A percentile compares a stretch with the other conserved stretches of the same genome.
These are phyloP conservation scores for Odocoileus hemionus DNA, from an alignment of 2,113 vertebrate species.

Conservation along the genomic window DNA sequence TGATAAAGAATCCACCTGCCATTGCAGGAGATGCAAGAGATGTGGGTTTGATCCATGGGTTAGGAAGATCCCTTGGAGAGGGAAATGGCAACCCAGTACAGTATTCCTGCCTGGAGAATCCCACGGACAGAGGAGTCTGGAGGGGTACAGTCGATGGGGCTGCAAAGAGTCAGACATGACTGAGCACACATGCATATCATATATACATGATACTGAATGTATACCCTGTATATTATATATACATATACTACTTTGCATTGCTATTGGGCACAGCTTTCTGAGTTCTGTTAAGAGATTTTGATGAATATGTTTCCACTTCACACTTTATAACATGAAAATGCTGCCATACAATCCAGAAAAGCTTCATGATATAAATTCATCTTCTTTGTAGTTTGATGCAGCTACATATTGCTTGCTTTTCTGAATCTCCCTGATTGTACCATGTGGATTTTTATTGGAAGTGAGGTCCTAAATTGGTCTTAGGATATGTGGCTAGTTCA, in stretches of 20 bases:
- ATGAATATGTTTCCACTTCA: neutral
- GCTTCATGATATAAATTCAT: neutral
- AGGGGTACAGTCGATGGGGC: neutral
- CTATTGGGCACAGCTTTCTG: neutral
- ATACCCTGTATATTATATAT: neutral
- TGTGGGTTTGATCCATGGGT: no score
- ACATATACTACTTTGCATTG: neutral
- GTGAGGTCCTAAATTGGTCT: neutral
- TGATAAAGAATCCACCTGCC: no score
- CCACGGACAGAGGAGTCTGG: neutral
- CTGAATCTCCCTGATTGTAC: neutral
- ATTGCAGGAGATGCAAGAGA: no score
- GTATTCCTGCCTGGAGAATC: neutral
- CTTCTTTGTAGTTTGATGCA: neutral
- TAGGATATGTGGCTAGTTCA: neutral
- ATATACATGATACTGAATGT: neutral
- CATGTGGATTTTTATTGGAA: neutral
- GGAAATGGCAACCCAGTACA: neutral
- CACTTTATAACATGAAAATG: neutral
- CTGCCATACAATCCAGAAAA: neutral
- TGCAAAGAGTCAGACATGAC: neutral
- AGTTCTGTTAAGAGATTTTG: neutral
- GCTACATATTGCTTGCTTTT: neutral
- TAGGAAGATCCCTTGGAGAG: neutral
- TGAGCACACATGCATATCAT: neutral